phyloP scores from a whole-genome alignment of 2,113 vertebrate genomes.

The Bubo scandiacus region DNA sequence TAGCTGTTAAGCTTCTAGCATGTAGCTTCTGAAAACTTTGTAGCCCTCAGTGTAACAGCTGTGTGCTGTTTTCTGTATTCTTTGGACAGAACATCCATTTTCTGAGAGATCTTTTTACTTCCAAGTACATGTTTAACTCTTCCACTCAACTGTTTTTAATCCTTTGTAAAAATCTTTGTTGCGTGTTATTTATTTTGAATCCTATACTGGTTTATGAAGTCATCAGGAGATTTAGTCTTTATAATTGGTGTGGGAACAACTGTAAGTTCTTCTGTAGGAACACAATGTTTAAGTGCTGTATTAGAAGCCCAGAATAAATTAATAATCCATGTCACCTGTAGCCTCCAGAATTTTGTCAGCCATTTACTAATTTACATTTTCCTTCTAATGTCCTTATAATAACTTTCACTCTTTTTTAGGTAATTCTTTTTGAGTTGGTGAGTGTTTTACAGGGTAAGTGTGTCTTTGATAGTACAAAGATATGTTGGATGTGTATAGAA shows the following conservation, averaged over 20 bases:
- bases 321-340: background rate
- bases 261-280: background rate
- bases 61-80: background rate
- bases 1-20: background rate
- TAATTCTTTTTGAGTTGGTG: background rate
- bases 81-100: background rate
- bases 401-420: background rate
- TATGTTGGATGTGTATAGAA: background rate
- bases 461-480: background rate
- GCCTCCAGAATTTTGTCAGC: background rate
- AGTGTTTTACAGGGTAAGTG: background rate
- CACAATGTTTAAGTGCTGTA: background rate
- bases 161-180: background rate
- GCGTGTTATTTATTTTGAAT: background rate
- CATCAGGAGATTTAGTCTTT: background rate
- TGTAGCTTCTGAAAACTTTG: background rate
- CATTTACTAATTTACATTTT: background rate
- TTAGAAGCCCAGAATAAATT: background rate
- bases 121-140: background rate
- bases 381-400: background rate
- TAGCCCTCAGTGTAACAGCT: background rate
- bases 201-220: background rate
- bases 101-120: background rate
- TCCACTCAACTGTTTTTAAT: background rate
- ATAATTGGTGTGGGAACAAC: background rate